Evolutionary conservation across 1,140 invertebrate species (phyloP), one percentile per base, ranked within the genome.

Genomic region (Anoplophora glabripennis): DNA sequence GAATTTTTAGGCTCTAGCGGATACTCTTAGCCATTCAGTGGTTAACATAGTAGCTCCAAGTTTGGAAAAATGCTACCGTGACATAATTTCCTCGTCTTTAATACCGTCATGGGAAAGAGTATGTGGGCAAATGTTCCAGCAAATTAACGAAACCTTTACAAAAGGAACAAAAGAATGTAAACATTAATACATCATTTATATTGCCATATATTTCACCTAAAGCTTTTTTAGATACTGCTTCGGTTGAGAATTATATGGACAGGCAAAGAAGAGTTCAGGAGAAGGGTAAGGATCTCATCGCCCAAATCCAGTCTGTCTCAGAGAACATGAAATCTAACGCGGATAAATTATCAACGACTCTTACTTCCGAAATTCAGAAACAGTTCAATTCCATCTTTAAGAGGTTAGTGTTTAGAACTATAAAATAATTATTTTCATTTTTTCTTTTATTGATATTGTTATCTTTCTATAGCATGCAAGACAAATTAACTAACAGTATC

Each of bases 151-250:
- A 11, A 83, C 86, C 3, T 96, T 96, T 74, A 84, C 86, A 38
- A 82, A 82, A 62, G 94, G 94, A 61, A 92, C 91, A 3, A 87
- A 86, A 70, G 92, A 96, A 78, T 94, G 93, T 96, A 81, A 86
- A 88, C 80, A 46, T 47, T 15, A 35, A 12, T 21, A 49, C 1
- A 15, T 21, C 9, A 4, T 12, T 14, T 7, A 40, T 7, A 53
- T 14, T 48, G 5, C 3, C 18, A 42, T 17, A 28, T 57, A 15
- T 59, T 45, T 59, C 2, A 21, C n/a, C 1, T 37, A 46, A 49
- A 36, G 28, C 42, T 3, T 63, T 54, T 61, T 63, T 61, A 75
- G 74, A 76, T 70, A 73, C 73, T 14, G 64, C 67, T 8, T 74
- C 70, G 4, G 70, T 76, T 12, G 74, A 76, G 59, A 65, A 42